A percentile compares a stretch with the other conserved stretches of the same genome.
phyloP scores from a whole-genome alignment of 2,888 invertebrate species.

The Nomada flava region DNA sequence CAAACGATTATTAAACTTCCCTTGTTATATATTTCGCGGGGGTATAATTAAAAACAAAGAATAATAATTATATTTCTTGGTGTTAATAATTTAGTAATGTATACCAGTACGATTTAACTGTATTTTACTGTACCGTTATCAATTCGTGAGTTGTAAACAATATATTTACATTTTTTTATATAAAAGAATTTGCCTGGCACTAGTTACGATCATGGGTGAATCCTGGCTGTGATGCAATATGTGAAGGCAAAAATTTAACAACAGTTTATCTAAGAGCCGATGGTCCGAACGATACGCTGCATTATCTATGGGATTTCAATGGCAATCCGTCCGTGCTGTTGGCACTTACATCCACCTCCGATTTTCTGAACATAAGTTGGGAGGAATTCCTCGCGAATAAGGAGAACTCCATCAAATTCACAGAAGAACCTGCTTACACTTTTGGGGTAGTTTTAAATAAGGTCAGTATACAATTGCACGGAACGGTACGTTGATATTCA shows the following conservation, averaged over 20 bases:
- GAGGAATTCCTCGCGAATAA: conserved; percentile 77
- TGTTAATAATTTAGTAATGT: background rate
- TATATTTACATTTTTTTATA: conserved; percentile 59
- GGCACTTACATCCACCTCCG: conserved; percentile 85
- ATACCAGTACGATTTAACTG: background rate
- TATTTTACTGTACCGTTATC: background rate
- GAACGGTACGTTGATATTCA: background rate
- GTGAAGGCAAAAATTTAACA: conserved; percentile 80
- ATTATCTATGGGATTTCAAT: conserved; percentile 89
- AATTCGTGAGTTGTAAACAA: conserved; percentile 37
- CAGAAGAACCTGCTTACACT: conserved; percentile 85
- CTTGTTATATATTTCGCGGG: background rate
- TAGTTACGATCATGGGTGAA: conserved; percentile 79
- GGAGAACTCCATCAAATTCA: conserved; percentile 82
- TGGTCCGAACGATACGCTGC: conserved; percentile 86
- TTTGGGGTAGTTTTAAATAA: conserved; percentile 87
- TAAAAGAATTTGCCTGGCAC: conserved; percentile 63
- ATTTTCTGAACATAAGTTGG: conserved; percentile 86
- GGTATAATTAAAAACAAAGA: background rate
- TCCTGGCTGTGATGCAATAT: conserved; percentile 80
- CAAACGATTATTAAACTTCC: background rate
- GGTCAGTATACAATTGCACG: conserved; percentile 80
- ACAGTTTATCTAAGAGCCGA: conserved; percentile 86
- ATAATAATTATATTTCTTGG: background rate
- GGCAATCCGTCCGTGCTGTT: conserved; percentile 87